Percentiles rank a stretch among this genome's conserved stretches.
Conservation (phyloP, 2,888 invertebrate species). For the Drosophila peninsularis region DNA sequence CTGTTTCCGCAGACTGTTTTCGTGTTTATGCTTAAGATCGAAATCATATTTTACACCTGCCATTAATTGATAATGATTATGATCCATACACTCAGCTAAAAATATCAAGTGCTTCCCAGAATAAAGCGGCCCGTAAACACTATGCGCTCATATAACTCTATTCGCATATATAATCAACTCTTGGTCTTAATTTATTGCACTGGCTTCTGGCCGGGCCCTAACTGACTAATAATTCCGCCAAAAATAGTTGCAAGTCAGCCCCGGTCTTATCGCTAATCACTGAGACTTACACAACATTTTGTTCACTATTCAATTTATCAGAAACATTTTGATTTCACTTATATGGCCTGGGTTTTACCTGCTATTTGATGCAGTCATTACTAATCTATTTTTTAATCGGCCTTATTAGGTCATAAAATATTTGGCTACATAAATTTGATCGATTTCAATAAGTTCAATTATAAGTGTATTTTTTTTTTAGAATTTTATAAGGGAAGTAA, state of each 20-base stretch:
- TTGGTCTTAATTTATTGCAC: constrained; percentile 22
- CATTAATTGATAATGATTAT: constrained; percentile 11
- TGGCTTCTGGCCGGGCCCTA: neutral
- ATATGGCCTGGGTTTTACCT: neutral
- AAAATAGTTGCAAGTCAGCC: constrained; percentile 32
- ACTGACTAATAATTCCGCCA: constrained; percentile 12
- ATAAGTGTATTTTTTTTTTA: neutral
- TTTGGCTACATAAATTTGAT: neutral
- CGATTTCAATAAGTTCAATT: neutral
- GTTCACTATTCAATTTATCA: neutral
- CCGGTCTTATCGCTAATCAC: constrained; percentile 39
- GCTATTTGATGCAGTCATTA: neutral
- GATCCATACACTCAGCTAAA: constrained; percentile 2
- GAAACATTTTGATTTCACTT: neutral
- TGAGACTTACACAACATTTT: constrained; percentile 4
- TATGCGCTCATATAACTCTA: neutral
- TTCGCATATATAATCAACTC: neutral
- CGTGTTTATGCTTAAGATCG: neutral
- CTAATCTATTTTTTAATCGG: neutral
- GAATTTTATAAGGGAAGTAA: neutral
- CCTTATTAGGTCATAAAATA: neutral
- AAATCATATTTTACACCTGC: constrained; percentile 10
- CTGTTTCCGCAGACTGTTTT: constrained; percentile 17
- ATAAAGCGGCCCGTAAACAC: neutral
- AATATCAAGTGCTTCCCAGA: constrained; percentile 10